Evolutionary conservation across 2,888 invertebrate species (phyloP), one percentile per base, ranked within the genome.

Genomic region (Calameuta pallipes): DNA sequence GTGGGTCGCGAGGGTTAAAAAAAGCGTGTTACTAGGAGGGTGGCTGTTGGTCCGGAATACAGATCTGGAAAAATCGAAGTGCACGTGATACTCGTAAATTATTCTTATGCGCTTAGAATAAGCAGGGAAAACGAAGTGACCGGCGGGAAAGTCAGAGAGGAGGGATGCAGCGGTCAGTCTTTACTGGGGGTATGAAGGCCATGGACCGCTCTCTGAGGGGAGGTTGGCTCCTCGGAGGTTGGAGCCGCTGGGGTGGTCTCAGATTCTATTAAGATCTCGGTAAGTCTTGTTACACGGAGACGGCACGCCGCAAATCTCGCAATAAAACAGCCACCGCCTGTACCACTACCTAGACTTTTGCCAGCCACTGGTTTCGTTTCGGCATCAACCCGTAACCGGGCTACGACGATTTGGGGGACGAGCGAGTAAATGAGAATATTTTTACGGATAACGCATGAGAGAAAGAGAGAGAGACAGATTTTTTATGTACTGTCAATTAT

Each of bases 211-310:
- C 31, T 71, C 31, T 74, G 84, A 80, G 79, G 81, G 81, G 78
- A 76, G 69, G 69, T 56, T 56, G 56, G 56, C 56, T 56, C 23
- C 56, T 23, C 81, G 78, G 77, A 79, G 80, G 79, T 82, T 31
- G 77, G 30, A 71, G 31, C 6, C 12, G 69, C 74, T 74, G 74
- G 81, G 83, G 83, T 84, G 87, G 88, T 88, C 88, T 87, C 85
- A 91, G 91, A 91, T 91, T 91, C 91, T 90, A 91, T 91, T 91
- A 91, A 90, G 91, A 91, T 91, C 91, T 90, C 90, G 87, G 90
- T 89, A 89, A 91, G 91, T 90, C 91, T 90, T 91, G 91, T 90
- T 90, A 91, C 90, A 89, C 87, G 86, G 86, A 85, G 84, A 86
- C 81, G 88, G 89, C 86, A 87, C 87, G 88, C 90, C 90, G 91